Base-by-base conservation (phyloP, 2,888 invertebrate species). In the Apamea crenata region DNA sequence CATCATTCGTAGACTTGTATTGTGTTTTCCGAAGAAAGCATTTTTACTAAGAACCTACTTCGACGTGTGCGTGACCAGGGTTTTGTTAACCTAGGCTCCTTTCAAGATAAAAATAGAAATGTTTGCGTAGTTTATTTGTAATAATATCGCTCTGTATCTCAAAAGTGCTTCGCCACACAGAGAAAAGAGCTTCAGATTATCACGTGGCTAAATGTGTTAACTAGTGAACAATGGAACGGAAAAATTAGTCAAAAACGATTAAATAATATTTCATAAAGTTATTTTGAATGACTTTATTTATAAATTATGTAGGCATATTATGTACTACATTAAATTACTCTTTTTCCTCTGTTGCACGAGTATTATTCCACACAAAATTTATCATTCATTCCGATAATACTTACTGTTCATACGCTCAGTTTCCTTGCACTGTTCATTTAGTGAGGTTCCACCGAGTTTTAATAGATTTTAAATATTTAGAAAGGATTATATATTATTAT, bases 101-200 rank as follows among this genome's bases (percentile, higher is more conserved):
- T 63, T 80, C 21, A 21, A 47, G 53, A 70, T 47, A 63, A 68
- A 68, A 67, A 68, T 79, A 44, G 8, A 40, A 74, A 29, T 32
- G 63, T 53, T n/a, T 44, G n/a, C 10, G 16, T 70, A 10, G 21
- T 70, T 56, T 70, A n/a, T 25, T 21, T 7, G n/a, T 29, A 25
- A 21, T 36, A 7, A 36, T 50, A 16, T 21, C 16, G 14, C 8
- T 21, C 32, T 67, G 36, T 29, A 25, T 50, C 8, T 40, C 21
- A n/a, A 72, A 29, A 8, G 1, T 21, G 8, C n/a, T 70, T 6
- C 14, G 50, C 36, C 32, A 8, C 25, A 40, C 0, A 29, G 12
- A n/a, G 14, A 8, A 40, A 21, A 10, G 29, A 25, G 66, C 3
- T 40, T 66, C 36, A 29, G 25, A 40, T 66, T 14, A 40, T 36